Evolutionary conservation across 2,888 invertebrate genomes (phyloP).

Genomic region (Epinotia bilunana): DNA sequence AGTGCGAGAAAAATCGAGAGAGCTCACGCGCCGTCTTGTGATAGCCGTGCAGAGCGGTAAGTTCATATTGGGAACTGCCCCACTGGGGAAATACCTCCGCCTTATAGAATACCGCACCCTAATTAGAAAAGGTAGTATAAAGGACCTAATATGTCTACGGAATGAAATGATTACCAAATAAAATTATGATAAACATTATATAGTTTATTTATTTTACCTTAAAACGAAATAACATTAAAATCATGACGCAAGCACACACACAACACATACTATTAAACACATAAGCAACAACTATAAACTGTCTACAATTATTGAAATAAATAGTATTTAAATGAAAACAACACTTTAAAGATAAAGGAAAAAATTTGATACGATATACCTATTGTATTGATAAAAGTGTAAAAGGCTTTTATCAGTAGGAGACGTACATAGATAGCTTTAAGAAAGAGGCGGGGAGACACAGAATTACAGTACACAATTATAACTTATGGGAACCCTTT

Average conservation of each 20-base stretch:
- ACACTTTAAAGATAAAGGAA: background rate
- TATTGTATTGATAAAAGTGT: background rate
- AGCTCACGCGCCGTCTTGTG: too few relatives aligned
- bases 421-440: background rate
- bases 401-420: background rate
- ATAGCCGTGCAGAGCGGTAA: too few relatives aligned
- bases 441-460: slow-evolving; percentile 16
- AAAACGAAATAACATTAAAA: slow-evolving; percentile 60
- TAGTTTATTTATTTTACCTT: slow-evolving; percentile 53
- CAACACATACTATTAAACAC: slow-evolving; percentile 48
- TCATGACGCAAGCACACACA: slow-evolving; percentile 50
- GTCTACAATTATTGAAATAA: slow-evolving; percentile 11
- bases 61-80: too few relatives aligned
- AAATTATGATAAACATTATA: background rate
- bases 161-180: background rate
- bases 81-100: too few relatives aligned
- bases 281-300: slow-evolving; percentile 42
- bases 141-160: background rate
- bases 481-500: slow-evolving; percentile 81
- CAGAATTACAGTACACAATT: slow-evolving; percentile 46
- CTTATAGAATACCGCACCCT: too few relatives aligned
- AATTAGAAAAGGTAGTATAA: too few relatives aligned
- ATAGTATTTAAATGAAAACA: background rate
- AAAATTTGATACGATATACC: background rate
- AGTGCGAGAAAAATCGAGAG: too few relatives aligned